Evolutionary conservation across 1,140 invertebrate species (phyloP).

Genomic region (Amphibalanus amphitrite): DNA sequence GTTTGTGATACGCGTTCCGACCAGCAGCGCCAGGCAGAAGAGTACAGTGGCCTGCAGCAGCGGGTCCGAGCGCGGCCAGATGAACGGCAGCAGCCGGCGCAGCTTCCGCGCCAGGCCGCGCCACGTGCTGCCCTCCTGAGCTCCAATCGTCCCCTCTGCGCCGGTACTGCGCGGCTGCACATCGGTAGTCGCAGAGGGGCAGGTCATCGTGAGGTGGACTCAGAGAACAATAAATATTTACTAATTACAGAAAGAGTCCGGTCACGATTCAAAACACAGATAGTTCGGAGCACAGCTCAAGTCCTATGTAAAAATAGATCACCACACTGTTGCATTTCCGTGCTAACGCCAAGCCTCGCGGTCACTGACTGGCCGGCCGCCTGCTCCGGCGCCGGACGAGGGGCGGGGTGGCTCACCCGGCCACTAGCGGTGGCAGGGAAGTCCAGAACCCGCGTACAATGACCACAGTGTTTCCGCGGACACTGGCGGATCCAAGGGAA

Average conservation of each 20-base stretch:
- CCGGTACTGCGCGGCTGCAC: background rate
- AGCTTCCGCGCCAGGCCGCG: slow-evolving; percentile 57
- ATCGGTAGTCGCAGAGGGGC: background rate
- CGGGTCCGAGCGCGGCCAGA: slow-evolving; percentile 77
- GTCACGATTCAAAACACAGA: too few species aligned
- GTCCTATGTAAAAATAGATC: background rate
- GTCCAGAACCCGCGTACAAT: too few species aligned
- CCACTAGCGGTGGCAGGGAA: too few species aligned
- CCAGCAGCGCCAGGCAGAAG: slow-evolving; percentile 58
- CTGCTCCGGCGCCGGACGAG: too few species aligned
- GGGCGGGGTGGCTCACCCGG: too few species aligned
- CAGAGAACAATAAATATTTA: background rate
- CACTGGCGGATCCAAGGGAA: too few species aligned
- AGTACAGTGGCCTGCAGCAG: slow-evolving; percentile 64
- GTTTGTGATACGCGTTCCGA: slow-evolving; percentile 71
- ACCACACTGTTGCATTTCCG: background rate
- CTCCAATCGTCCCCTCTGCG: background rate
- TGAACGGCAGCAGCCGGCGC: slow-evolving; percentile 60
- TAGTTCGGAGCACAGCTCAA: background rate
- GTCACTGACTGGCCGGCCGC: too few species aligned
- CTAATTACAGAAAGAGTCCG: too few species aligned
- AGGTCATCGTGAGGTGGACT: background rate
- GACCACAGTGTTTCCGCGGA: too few species aligned
- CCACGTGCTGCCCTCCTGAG: slow-evolving; percentile 36
- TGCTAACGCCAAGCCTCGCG: too few species aligned